A percentile compares a stretch with the other conserved stretches of the same genome.
phyloP scores from a whole-genome alignment of 2,113 vertebrate genomes.

The Burhinus bistriatus region DNA sequence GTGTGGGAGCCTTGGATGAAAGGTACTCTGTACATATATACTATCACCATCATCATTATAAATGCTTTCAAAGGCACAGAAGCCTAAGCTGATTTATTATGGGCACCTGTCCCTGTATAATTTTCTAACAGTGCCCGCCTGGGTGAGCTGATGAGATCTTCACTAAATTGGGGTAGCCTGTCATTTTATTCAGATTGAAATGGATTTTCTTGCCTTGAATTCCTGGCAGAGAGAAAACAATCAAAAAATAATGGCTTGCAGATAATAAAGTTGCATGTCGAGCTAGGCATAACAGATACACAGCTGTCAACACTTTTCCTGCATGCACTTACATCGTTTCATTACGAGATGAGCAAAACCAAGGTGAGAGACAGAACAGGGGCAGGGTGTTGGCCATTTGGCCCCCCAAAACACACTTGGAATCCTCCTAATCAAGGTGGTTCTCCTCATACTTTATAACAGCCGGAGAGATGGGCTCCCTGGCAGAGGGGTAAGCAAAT shows the following conservation, averaged over 20 bases:
- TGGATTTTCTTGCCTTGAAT: constrained; percentile 37
- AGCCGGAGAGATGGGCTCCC: neutral
- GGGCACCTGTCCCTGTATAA: neutral
- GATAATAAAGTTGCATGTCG: neutral
- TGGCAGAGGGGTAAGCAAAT: neutral
- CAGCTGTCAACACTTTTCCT: neutral
- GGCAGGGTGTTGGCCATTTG: neutral
- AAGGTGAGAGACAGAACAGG: neutral
- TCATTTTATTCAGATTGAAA: constrained; percentile 32
- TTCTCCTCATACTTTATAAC: neutral
- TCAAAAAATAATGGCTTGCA: neutral
- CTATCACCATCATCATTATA: neutral
- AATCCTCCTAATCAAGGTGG: neutral
- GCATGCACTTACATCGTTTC: neutral
- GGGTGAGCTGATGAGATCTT: constrained; percentile 4
- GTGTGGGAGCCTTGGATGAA: neutral
- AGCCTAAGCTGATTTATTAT: constrained; percentile 29
- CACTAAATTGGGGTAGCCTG: neutral
- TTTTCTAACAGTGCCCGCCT: constrained; percentile 1
- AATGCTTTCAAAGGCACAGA: neutral
- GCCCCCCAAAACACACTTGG: neutral
- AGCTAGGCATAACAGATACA: neutral
- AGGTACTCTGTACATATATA: neutral
- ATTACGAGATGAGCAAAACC: neutral
- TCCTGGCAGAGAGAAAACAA: constrained; percentile 21